Evolutionary conservation across 2,888 invertebrate species (phyloP), one percentile per base, ranked within the genome.

Genomic region (Norana najaformis): DNA sequence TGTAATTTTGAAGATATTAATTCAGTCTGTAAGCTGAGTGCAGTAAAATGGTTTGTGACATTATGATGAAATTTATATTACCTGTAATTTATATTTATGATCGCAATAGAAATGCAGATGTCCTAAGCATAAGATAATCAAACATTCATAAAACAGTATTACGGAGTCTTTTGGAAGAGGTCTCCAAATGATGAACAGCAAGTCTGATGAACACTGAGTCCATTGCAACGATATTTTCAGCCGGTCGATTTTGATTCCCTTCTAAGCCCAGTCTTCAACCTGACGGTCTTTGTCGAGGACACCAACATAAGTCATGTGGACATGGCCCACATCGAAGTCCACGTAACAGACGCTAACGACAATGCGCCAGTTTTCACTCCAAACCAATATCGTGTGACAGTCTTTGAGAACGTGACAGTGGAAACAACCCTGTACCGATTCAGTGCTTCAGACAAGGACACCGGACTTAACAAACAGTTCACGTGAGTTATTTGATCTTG

Each of bases 291-390:
- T 14, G 94, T 94, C 0, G 91, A 93, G 85, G 94, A 94, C 92
- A 92, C 92, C 16, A 92, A 94, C 90, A 92, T 93, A 0, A 90
- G 90, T 16, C 94, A 94, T 90, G 90, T 98, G 94, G 98, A 98
- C 94, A 96, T 97, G 92, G 97, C 98, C 88, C 98, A 98, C 94
- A 98, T 98, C 93, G 98, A 98, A 93, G 90, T 91, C 36, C 35
- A 39, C 38, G 98, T 99, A 96, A 98, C 98, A 93, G 99, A 99
- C 96, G 98, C 98, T 96, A 99, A 99, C 97, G 99, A 99, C 96
- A 99, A 99, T 96, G 98, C 98, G 92, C 99, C 99, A 92, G 98
- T 98, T 96, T 99, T 99, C 96, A 98, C 98, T 96, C 98, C 97
- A 95, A 90, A 89, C 83, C 92, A 85, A 1, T 90, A 91, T 37